Evolutionary conservation across 2,888 invertebrate genomes (phyloP), one percentile per base, ranked within the genome.

Genomic region (Volucella inflata): DNA sequence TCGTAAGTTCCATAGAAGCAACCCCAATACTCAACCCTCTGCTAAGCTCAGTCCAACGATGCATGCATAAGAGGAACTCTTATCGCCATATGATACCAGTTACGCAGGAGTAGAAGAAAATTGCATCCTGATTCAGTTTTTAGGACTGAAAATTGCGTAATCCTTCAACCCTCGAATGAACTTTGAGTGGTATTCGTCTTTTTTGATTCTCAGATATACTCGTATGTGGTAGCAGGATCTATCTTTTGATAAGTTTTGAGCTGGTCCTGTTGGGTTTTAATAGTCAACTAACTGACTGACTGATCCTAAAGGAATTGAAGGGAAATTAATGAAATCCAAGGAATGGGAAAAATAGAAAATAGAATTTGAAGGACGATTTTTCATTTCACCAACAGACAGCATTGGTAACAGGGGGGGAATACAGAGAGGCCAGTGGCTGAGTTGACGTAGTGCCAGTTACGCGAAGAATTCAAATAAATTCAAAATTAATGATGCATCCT

Each of bases 401-500:
- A 21, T 21, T 4, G 3, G 21, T 4, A 21, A 21, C 3, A 21
- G 21, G 4, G 21, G 21, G 0, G 21, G 21, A 9, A 21, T 8
- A 11, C 10, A 21, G 8, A 30, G 55, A 46, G n/a, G 50, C 8
- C 0, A 38, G 10, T 48, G 48, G 10, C 30, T 17, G 55, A 38
- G 16, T n/a, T n/a, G n/a, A 11, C 8, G 40, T 21, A 44, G 51
- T 11, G 60, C 55, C 62, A 38, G 36, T 38, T 14, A 38, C 38
- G 12, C 8, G 12, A n/a, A 30, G 64, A 38, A 55, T 46, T 50
- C 30, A 65, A 74, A 48, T 84, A 84, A 79, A 84, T 84, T 70
- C 79, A 11, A 84, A 84, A 84, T 84, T 84, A 84, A 84, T 84
- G 83, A 84, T 84, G 78, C 83, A 75, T 84, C 79, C 74, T 75